Base-by-base conservation (phyloP, 2,113 vertebrate species). In the Pholis gunnellus region DNA sequence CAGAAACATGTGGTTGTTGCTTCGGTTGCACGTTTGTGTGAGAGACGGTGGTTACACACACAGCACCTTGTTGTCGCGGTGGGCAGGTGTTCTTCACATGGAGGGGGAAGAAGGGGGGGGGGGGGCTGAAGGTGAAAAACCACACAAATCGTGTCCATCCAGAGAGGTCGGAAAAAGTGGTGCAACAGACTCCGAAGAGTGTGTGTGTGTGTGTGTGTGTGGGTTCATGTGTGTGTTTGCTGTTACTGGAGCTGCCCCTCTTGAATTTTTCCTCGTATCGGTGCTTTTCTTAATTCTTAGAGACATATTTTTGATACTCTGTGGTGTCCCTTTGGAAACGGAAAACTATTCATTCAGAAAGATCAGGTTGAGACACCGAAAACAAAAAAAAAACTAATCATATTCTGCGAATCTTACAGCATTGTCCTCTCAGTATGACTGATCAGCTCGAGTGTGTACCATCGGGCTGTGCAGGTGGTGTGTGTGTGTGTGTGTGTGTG, bases 341-440 rank as follows among this genome's bases (percentile, higher is more conserved):
- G 84, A 86, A 94, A 86, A 86, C 88, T 88, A 92, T 88, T 95
- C 93, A 94, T 94, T 83, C 69, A 75, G 88, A 94, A 72, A 90
- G 79, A 84, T 69, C 54, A 6, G 8, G 34, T 25, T 80, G 85
- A 91, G 84, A 88, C 83, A 82, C 13, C 68, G 40, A 80, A 73
- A 68, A 74, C 9, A 1, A n/a, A 10, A 9, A 52, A 22, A 7
- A 10, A 3, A 57, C 5, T 15, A 75, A 88, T 64, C 80, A 72
- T 56, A 77, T 91, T 93, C 93, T 94, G 83, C 29, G 91, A 95
- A 94, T 91, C 84, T 78, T 29, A 71, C 69, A 67, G 75, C 74
- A 14, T 27, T 1, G 72, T 61, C 71, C 69, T 95, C 79, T 94
- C 93, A 59, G 42, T 93, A 87, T 95, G 94, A 95, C 89, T 94